Evolutionary conservation across 2,797 vertebrate genomes (phyloP).

Genomic region (Tauraco hartlaubi): DNA sequence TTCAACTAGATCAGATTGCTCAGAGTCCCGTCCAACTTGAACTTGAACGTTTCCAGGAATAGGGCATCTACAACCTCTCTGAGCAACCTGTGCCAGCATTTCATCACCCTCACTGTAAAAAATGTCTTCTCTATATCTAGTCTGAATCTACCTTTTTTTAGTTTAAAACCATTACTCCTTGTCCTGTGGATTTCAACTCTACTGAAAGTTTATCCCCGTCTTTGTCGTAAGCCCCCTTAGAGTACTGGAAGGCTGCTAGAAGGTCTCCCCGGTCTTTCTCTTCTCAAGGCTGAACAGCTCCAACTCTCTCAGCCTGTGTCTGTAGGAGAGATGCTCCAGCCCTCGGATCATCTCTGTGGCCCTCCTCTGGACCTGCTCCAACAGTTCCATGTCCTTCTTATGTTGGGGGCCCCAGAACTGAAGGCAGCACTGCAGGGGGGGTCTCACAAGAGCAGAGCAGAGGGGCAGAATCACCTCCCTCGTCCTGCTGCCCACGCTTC

Average conservation of each 20-base stretch:
- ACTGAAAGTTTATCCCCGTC: too few species aligned
- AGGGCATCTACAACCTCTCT: too few species aligned
- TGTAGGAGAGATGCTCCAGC: rapidly evolving
- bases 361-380: not conserved
- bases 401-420: not conserved
- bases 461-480: not conserved
- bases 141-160: not conserved
- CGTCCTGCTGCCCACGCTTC: not conserved
- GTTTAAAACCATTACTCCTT: not conserved
- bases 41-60: not conserved
- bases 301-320: not conserved
- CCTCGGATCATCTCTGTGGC: not conserved
- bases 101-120: not conserved
- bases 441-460: rapidly evolving
- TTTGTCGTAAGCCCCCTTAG: not conserved
- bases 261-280: not conserved
- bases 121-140: not conserved
- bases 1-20: not conserved
- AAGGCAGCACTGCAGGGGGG: rapidly evolving
- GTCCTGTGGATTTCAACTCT: rapidly evolving
- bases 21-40: not conserved
- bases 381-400: rapidly evolving
- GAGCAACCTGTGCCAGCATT: not conserved
- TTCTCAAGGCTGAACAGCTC: not conserved
- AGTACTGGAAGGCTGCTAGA: rapidly evolving